These are phyloP conservation scores for Clamator glandarius DNA, from an alignment of 2,797 vertebrate species.

Conservation along the genomic window DNA sequence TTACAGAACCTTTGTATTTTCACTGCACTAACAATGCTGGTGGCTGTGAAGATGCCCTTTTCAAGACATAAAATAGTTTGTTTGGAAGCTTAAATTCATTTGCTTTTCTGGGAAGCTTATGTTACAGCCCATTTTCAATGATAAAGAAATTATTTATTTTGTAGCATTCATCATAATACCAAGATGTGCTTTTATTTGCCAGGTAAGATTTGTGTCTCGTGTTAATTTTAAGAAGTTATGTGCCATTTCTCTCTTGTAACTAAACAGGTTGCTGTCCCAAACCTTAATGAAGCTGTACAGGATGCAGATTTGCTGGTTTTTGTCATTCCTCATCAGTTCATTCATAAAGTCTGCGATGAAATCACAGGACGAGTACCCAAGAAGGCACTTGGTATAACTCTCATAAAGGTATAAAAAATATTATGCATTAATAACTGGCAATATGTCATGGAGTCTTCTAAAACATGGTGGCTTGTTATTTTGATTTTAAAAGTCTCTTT, in stretches of 20 bases:
- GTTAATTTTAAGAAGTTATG: not conserved
- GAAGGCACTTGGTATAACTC: constrained; percentile 86
- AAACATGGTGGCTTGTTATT: not conserved
- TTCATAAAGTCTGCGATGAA: constrained; percentile 88
- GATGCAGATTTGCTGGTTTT: constrained; percentile 91
- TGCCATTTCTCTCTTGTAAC: not conserved
- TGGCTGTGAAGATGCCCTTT: not conserved
- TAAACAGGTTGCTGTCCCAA: constrained; percentile 84
- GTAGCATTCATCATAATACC: not conserved
- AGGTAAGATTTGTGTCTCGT: not conserved
- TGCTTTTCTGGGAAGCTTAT: not conserved
- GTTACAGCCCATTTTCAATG: not conserved
- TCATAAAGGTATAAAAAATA: constrained; percentile 87
- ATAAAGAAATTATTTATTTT: not conserved
- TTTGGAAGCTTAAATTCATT: not conserved
- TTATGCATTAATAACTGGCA: not conserved
- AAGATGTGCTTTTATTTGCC: not conserved
- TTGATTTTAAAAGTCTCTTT: not conserved
- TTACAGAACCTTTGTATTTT: not conserved
- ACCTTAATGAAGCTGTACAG: constrained; percentile 84
- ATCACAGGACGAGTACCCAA: constrained; percentile 83
- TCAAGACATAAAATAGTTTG: not conserved
- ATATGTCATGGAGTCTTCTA: not conserved
- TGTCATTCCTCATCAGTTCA: constrained; percentile 93
- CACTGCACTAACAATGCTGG: not conserved